phyloP scores from a whole-genome alignment of 2,888 invertebrate species.

The Yponomeuta cagnagella region DNA sequence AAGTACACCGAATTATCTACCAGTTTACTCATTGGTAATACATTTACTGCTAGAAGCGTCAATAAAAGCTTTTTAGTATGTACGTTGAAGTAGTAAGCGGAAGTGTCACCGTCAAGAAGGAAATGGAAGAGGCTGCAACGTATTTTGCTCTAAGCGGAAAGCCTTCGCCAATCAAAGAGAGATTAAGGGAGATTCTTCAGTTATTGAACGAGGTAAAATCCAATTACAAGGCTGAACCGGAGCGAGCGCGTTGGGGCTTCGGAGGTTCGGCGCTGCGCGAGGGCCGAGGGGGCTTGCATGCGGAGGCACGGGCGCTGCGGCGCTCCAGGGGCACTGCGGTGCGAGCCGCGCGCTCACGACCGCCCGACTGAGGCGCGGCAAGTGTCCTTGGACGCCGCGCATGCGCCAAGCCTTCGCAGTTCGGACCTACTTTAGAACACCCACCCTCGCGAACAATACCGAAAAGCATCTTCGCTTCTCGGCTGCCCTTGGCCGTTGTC shows the following conservation, averaged over 20 bases:
- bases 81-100: slow-evolving; percentile 10
- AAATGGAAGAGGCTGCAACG: slow-evolving; percentile 53
- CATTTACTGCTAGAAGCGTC: slow-evolving; percentile 36
- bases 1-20: not conserved
- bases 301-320: slow-evolving; percentile 28
- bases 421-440: slow-evolving; percentile 44
- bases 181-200: slow-evolving; percentile 46
- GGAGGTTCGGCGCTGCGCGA: slow-evolving; percentile 61
- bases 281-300: slow-evolving; percentile 58
- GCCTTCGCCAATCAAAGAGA: slow-evolving; percentile 61
- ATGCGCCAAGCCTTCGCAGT: slow-evolving; percentile 42
- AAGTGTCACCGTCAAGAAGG: slow-evolving; percentile 36
- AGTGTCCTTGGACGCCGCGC: slow-evolving; percentile 62
- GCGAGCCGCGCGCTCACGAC: slow-evolving; percentile 53
- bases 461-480: not conserved
- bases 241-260: slow-evolving; percentile 65
- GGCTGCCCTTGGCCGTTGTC: slow-evolving; percentile 14
- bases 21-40: not conserved
- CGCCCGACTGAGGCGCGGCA: slow-evolving; percentile 67
- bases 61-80: slow-evolving; percentile 33
- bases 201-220: slow-evolving; percentile 68
- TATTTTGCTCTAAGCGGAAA: slow-evolving; percentile 58
- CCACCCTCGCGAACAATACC: slow-evolving; percentile 43
- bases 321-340: slow-evolving; percentile 24
- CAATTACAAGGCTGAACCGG: slow-evolving; percentile 73